Evolutionary conservation across 2,113 vertebrate species (phyloP).

Genomic region (Podarcis cretensis): DNA sequence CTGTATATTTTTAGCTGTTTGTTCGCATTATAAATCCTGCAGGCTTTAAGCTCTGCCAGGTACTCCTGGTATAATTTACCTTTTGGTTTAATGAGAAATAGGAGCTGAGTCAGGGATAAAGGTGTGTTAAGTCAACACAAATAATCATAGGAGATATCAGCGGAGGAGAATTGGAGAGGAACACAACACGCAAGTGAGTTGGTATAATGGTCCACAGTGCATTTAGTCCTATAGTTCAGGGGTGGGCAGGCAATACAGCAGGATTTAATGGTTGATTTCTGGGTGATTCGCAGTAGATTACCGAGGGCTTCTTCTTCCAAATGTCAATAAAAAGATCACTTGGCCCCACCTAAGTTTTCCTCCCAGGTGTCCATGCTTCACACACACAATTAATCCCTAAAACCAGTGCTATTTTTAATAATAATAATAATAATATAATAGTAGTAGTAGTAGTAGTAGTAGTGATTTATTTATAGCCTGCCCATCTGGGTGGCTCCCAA

Average conservation of each 20-base stretch:
- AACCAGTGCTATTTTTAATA: too few relatives aligned
- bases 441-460: too few relatives aligned
- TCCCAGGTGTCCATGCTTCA: too few relatives aligned
- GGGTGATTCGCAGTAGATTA: neutral
- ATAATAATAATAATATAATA: too few relatives aligned
- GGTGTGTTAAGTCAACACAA: constrained; percentile 69
- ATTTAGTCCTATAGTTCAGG: neutral
- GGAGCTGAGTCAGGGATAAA: constrained; percentile 75
- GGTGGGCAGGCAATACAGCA: too few relatives aligned
- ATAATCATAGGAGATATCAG: constrained; percentile 7
- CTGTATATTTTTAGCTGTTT: constrained; percentile 73
- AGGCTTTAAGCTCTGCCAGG: constrained; percentile 56
- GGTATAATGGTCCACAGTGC: constrained; percentile 38
- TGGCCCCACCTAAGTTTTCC: too few relatives aligned
- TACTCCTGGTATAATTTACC: constrained; percentile 72
- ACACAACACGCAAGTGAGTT: neutral
- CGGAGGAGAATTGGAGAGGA: constrained; percentile 34
- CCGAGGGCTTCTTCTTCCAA: neutral
- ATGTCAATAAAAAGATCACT: too few relatives aligned
- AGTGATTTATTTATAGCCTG: too few relatives aligned
- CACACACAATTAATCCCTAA: too few relatives aligned
- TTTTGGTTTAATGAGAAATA: constrained; percentile 76
- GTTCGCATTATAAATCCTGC: constrained; percentile 65
- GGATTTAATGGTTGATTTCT: too few relatives aligned
- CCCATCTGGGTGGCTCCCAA: too few relatives aligned